Evolutionary conservation across 2,797 vertebrate species (phyloP), one percentile per base, ranked within the genome.

Genomic region (Danio tinwini): DNA sequence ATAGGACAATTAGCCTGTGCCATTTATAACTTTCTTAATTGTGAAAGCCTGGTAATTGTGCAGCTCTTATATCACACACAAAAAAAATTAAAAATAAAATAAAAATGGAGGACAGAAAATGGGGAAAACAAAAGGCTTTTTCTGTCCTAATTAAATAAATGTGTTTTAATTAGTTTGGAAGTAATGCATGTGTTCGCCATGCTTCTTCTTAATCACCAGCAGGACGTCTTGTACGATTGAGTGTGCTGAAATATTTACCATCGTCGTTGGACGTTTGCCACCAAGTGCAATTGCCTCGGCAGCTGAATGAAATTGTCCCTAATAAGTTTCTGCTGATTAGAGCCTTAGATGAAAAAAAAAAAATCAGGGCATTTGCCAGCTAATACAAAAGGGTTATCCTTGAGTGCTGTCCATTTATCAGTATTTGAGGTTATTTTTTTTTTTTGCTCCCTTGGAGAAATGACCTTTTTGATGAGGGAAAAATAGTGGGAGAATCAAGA

Each of bases 241-340:
- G 65, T 55, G 49, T 29, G 53, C 61, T 76, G 67, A 80, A 62
- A 83, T 80, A 76, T 80, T 78, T 74, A 67, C 61, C 40, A 44
- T 58, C 73, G 16, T 21, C n/a, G 0, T 70, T 78, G 72, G 76
- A 69, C 5, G 72, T 40, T 82, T 70, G 82, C 76, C 82, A 83
- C 52, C 47, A n/a, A 7, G 62, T 21, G 59, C 73, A 59, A 52
- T 76, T 67, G 63, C 62, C 61, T 69, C 68, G 11, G 68, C 55
- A 47, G 63, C 19, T 82, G 53, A 76, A 76, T 78, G 64, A 74
- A 85, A 85, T 85, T 79, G 67, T 67, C 13, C 63, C 63, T 79
- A 77, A 76, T 84, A 71, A 69, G 71, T 82, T 77, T 45, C 55
- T 74, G 79, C 78, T 79, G 74, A 81, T 84, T 80, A 76, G 68